A percentile compares a stretch with the other conserved stretches of the same genome.
These are phyloP conservation scores for Drosophila teissieri DNA, from an alignment of 1,140 invertebrate genomes.

Conservation along the genomic window DNA sequence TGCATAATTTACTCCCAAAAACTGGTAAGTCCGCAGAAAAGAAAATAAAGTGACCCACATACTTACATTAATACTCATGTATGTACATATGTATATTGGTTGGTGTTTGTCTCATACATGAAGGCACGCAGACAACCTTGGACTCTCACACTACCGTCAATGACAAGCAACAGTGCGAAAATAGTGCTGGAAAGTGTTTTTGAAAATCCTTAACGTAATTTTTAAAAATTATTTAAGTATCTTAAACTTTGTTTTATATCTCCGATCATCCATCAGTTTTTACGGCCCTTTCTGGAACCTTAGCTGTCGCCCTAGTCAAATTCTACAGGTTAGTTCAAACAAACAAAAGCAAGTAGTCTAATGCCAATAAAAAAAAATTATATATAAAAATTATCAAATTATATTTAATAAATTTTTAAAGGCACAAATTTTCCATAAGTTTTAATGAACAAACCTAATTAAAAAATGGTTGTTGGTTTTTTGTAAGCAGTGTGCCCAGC, in stretches of 20 bases:
- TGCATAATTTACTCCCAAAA: slow-evolving; percentile 33
- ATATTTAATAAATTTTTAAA: neutral
- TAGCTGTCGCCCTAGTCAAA: neutral
- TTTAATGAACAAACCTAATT: neutral
- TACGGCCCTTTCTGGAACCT: neutral
- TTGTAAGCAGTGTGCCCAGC: slow-evolving; percentile 3
- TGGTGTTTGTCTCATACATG: slow-evolving; percentile 14
- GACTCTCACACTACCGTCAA: slow-evolving; percentile 36
- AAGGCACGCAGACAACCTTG: slow-evolving; percentile 30
- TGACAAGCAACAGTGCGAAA: slow-evolving; percentile 28
- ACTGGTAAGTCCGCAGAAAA: slow-evolving; percentile 39
- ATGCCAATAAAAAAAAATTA: neutral
- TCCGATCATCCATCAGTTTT: neutral
- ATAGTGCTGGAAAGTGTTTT: slow-evolving; percentile 27
- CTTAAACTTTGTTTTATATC: slow-evolving; percentile 7
- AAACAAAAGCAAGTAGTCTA: neutral
- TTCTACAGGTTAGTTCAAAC: too few species aligned
- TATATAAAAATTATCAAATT: neutral
- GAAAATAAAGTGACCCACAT: slow-evolving; percentile 61
- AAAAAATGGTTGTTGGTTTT: neutral
- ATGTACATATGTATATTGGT: slow-evolving; percentile 4
- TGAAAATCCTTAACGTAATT: neutral
- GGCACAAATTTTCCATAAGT: neutral
- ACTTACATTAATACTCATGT: slow-evolving; percentile 15
- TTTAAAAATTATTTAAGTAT: neutral